A percentile compares a stretch with the other conserved stretches of the same genome.
Evolutionary conservation across 1,140 invertebrate genomes (phyloP).

Genomic region (Scaptomyza hsui): DNA sequence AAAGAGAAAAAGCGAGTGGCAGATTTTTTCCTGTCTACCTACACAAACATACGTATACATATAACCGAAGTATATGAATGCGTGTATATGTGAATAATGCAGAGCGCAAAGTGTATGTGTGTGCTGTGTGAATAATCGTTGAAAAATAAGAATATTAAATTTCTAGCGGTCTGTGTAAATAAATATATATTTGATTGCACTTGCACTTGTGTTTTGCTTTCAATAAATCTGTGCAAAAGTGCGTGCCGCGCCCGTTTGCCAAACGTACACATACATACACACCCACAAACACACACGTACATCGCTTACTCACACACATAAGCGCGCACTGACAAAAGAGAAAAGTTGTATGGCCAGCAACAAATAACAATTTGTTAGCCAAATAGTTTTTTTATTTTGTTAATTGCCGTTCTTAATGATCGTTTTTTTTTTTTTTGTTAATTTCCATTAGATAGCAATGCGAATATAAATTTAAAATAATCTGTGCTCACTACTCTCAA

Average conservation of each 20-base stretch:
- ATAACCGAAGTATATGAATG: constrained; percentile 45
- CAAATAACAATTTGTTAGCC: constrained; percentile 58
- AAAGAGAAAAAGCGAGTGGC: constrained; percentile 66
- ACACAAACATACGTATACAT: constrained; percentile 67
- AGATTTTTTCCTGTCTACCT: constrained; percentile 81
- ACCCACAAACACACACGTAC: constrained; percentile 27
- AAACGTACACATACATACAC: constrained; percentile 55
- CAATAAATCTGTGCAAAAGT: constrained; percentile 49
- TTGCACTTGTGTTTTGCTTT: constrained; percentile 31
- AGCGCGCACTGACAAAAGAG: constrained; percentile 60
- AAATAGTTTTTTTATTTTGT: constrained; percentile 43
- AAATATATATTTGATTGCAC: constrained; percentile 31
- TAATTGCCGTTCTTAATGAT: constrained; percentile 55
- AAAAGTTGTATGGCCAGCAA: constrained; percentile 74
- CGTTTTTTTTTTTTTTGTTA: constrained; percentile 35
- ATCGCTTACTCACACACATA: constrained; percentile 44
- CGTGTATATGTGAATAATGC: constrained; percentile 46
- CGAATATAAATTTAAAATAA: constrained; percentile 33
- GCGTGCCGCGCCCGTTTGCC: constrained; percentile 72
- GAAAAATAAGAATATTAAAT: constrained; percentile 50
- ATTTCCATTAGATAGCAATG: constrained; percentile 30
- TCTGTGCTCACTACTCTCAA: constrained; percentile 20
- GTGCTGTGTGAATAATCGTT: constrained; percentile 33
- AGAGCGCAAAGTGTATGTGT: constrained; percentile 35
- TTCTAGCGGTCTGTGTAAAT: neutral